Percentiles rank a stretch among this genome's conserved stretches.
These are phyloP conservation scores for Troides oblongomaculatus DNA, from an alignment of 2,888 invertebrate genomes.

Conservation along the genomic window DNA sequence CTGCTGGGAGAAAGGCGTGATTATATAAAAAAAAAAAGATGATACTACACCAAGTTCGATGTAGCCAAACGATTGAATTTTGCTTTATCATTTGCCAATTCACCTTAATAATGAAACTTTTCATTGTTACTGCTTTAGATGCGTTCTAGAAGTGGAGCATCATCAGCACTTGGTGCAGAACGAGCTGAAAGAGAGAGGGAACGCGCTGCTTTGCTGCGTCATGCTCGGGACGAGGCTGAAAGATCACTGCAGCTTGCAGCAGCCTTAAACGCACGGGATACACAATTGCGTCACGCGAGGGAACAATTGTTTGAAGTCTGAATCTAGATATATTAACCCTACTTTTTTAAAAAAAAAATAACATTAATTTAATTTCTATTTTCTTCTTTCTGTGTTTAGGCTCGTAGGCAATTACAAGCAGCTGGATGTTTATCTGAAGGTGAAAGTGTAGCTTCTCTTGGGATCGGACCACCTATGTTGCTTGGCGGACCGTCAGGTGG, in stretches of 20 bases:
- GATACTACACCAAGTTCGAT: neutral
- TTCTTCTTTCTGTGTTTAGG: slow-evolving; percentile 59
- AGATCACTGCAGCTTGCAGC: slow-evolving; percentile 91
- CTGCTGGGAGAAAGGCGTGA: too few relatives aligned
- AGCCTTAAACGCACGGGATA: slow-evolving; percentile 91
- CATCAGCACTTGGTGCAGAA: slow-evolving; percentile 82
- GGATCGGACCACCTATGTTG: slow-evolving; percentile 82
- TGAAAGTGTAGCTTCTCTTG: slow-evolving; percentile 88
- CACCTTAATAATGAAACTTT: neutral
- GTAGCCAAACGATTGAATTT: too few relatives aligned
- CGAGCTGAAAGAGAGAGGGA: slow-evolving; percentile 90
- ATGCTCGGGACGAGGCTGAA: slow-evolving; percentile 94
- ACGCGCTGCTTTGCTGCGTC: slow-evolving; percentile 91
- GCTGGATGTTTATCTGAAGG: slow-evolving; percentile 92
- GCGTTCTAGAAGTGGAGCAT: slow-evolving; percentile 89
- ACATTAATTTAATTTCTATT: neutral
- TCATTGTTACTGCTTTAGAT: slow-evolving; percentile 51
- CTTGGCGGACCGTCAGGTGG: slow-evolving; percentile 72
- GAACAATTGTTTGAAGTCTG: slow-evolving; percentile 90
- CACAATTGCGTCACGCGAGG: slow-evolving; percentile 91
- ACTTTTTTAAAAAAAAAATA: neutral
- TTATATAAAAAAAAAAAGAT: neutral
- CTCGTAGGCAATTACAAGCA: slow-evolving; percentile 86
- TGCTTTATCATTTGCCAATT: neutral
- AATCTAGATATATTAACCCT: neutral